Conservation (phyloP, 2,797 vertebrate species). For the Sebastes itinus region DNA sequence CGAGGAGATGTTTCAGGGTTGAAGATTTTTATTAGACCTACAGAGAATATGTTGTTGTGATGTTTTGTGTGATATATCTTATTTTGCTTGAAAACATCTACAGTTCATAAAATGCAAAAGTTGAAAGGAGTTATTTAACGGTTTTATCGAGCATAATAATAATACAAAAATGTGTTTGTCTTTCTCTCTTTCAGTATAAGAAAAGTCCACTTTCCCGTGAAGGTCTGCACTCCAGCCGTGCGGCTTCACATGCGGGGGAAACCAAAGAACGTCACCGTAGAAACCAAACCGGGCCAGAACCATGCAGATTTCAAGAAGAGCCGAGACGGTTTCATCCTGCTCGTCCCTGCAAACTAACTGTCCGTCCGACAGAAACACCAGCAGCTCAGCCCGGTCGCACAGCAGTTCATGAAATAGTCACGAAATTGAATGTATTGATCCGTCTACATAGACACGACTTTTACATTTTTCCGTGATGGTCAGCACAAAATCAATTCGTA, state of each 20-base stretch:
- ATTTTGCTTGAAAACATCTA: too few species aligned
- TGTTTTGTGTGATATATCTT: background rate
- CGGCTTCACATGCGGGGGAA: slow-evolving; percentile 81
- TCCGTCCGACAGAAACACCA: too few species aligned
- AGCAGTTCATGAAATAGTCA: background rate
- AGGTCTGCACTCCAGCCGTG: slow-evolving; percentile 68
- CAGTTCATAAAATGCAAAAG: background rate
- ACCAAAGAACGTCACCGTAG: slow-evolving; percentile 74
- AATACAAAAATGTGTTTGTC: slow-evolving; percentile 5
- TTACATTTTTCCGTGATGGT: rapidly evolving
- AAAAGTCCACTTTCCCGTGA: slow-evolving; percentile 71
- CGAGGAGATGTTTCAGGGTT: too few species aligned
- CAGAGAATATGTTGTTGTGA: background rate
- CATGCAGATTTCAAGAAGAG: slow-evolving; percentile 80
- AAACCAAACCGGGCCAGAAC: slow-evolving; percentile 70
- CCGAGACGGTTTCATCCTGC: slow-evolving; percentile 77
- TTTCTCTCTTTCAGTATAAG: slow-evolving; percentile 68
- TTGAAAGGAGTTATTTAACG: background rate
- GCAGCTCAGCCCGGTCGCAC: background rate
- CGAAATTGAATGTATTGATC: too few species aligned
- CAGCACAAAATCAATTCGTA: too few species aligned
- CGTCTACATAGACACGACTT: rapidly evolving
- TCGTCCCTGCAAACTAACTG: slow-evolving; percentile 70
- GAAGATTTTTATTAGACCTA: too few species aligned
- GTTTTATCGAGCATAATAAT: background rate